Base-by-base conservation (phyloP, 2,888 invertebrate species). In the Rhorus exstirpatorius region DNA sequence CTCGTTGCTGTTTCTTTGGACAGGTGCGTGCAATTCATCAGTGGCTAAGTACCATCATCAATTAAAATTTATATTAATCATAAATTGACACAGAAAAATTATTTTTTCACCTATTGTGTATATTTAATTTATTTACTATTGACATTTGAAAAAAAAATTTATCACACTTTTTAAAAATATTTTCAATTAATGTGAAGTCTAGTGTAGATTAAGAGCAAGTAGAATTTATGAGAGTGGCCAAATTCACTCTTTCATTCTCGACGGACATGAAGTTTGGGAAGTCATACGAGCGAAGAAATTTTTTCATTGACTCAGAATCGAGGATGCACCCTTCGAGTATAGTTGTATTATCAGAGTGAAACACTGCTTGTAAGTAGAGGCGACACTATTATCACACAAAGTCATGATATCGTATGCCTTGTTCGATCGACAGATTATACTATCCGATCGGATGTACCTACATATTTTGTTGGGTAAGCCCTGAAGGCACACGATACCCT, bases 1-100 rank as follows among this genome's bases (percentile, higher is more conserved):
- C 95, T 99, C 71, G 98, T 98, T 72, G 98, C 98, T 8, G 98
- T 99, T 17, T 98, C 99, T 83, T 94, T 98, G 79, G 99, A 99
- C 94, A 96, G 97, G 97, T 97, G 93, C 95, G 95, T 94, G 51
- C 19, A 17, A 68, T 51, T 60, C 38, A 21, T 46, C 60, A 24
- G 8, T 24, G 12, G 31, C 7, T 21, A 46, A 44, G 41, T 65
- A 26, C 17, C 51, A n/a, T 4, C 21, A 35, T 67, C 12, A 19
- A 65, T 35, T 67, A 19, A 51, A 51, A 67, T 35, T 31, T 17
- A 31, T 49, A 31, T 17, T 26, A 12, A 10, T 38, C 0, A 61
- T 61, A 19, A 19, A 63, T 63, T 46, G 8, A 26, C 24, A 21
- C 24, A 44, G 24, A 3, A 44, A 44, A 46, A 63, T 46, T 63